A percentile compares a stretch with the other conserved stretches of the same genome.
phyloP scores from a whole-genome alignment of 2,888 invertebrate species.

The Allolobophora icterica region DNA sequence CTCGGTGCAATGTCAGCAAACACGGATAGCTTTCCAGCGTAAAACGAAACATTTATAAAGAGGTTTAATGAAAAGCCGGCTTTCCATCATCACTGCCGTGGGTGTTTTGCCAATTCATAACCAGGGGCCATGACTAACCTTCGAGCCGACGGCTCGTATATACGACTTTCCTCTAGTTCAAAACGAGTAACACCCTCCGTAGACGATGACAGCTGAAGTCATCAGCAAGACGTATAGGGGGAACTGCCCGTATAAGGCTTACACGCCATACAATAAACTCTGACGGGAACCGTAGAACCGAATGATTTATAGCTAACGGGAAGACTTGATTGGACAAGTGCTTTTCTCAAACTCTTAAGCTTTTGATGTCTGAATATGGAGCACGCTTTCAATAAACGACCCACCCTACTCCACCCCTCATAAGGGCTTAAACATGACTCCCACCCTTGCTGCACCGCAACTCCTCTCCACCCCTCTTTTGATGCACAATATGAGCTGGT shows the following conservation, averaged over 20 bases:
- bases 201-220: not conserved
- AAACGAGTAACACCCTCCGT: not conserved
- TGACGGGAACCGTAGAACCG: not conserved
- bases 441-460: not conserved
- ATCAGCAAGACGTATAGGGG: not conserved
- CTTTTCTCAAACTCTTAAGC: not conserved
- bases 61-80: conserved; percentile 11
- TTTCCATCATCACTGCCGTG: conserved; percentile 5
- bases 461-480: not conserved
- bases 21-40: not conserved
- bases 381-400: not conserved
- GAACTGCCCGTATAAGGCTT: not conserved
- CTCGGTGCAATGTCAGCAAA: not conserved
- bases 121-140: not conserved
- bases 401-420: not conserved
- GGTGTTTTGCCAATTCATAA: conserved; percentile 4
- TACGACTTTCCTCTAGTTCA: not conserved
- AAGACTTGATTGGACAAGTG: not conserved
- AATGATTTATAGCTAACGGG: not conserved
- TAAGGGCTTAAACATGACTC: not conserved
- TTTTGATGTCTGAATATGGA: not conserved
- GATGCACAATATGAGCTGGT: not conserved
- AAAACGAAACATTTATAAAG: not conserved
- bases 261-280: not conserved
- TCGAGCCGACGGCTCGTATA: not conserved